Conservation (phyloP, 92 coral and sea anemone genomes). For the Umimayanthus kanabou region DNA sequence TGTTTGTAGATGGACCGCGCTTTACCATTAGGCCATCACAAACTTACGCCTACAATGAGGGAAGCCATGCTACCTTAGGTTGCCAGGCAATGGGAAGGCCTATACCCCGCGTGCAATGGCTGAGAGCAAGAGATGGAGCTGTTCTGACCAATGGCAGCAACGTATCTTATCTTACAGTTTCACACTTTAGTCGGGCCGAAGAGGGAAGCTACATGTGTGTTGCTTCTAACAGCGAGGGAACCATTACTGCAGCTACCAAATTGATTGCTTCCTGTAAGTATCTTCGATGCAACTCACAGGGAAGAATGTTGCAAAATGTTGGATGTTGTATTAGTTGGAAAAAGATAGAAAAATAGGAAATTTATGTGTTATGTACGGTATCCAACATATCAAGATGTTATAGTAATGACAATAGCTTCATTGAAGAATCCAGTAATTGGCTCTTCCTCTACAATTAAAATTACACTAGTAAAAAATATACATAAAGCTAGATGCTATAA, state of each 20-base stretch:
- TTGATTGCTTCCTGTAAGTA: slow-evolving; percentile 16
- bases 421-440: no score
- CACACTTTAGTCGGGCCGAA: background rate
- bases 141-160: background rate
- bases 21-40: background rate
- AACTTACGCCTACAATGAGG: background rate
- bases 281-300: background rate
- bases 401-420: no score
- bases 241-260: background rate
- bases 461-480: no score
- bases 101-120: background rate
- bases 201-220: slow-evolving; percentile 20
- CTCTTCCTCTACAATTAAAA: no score
- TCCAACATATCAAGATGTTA: no score
- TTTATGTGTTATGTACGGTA: no score
- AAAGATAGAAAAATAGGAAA: no score
- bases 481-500: no score
- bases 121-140: slow-evolving; percentile 18
- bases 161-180: background rate
- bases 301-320: no score
- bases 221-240: slow-evolving; percentile 12
- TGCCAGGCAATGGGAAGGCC: slow-evolving; percentile 20
- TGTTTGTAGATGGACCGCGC: slow-evolving; percentile 3
- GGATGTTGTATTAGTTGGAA: no score
- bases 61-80: background rate